Evolutionary conservation across 2,113 vertebrate genomes (phyloP).

Genomic region (Myotis lucifugus): DNA sequence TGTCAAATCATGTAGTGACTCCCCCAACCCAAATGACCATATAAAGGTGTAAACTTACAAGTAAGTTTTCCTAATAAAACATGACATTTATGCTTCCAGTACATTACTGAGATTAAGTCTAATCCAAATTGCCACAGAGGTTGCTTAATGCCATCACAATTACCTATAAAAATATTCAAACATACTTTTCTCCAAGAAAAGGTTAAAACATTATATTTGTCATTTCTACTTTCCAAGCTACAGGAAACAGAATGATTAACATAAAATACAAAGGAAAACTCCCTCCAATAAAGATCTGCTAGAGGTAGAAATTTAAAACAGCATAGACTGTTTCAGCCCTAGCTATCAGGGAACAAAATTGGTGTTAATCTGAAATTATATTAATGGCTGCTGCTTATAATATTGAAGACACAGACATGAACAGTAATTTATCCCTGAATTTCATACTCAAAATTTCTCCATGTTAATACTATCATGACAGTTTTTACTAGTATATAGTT

Average conservation of each 20-base stretch:
- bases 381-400: constrained; percentile 58
- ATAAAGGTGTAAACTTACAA: not conserved
- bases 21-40: not conserved
- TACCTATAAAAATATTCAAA: constrained; percentile 55
- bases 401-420: constrained; percentile 61
- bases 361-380: constrained; percentile 39
- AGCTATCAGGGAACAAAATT: constrained; percentile 34
- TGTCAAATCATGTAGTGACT: not conserved
- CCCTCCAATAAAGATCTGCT: constrained; percentile 63
- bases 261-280: constrained; percentile 58
- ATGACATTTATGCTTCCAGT: not conserved
- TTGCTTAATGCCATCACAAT: constrained; percentile 59
- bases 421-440: constrained; percentile 70
- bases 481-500: constrained; percentile 45
- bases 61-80: constrained; percentile 31
- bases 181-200: constrained; percentile 64
- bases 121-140: constrained; percentile 51
- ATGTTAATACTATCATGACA: constrained; percentile 36
- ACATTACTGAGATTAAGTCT: constrained; percentile 59
- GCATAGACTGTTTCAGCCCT: constrained; percentile 60
- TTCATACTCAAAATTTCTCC: constrained; percentile 58
- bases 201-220: constrained; percentile 58
- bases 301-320: constrained; percentile 78
- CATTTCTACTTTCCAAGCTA: constrained; percentile 44
- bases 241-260: constrained; percentile 27